These are phyloP conservation scores for Xestoiulus laeticollis DNA, from an alignment of 2,888 invertebrate species.

Conservation along the genomic window DNA sequence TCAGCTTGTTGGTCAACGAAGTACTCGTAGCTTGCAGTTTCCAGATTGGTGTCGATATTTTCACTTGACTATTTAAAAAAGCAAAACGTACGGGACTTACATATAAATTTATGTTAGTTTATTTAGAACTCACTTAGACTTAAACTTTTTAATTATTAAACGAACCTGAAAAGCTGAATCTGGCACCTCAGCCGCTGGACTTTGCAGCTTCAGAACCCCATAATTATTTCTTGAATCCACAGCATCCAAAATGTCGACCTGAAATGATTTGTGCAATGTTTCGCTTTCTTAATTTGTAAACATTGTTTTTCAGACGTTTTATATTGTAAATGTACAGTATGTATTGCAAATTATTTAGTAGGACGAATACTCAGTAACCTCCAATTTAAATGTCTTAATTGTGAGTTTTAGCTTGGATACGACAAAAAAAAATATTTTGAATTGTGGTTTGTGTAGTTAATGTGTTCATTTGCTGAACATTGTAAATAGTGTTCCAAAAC, in stretches of 20 bases:
- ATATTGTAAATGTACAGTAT: no score
- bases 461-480: no score
- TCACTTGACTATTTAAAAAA: constrained; percentile 40
- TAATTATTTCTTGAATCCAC: constrained; percentile 58
- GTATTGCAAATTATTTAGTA: no score
- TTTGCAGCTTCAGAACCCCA: constrained; percentile 59
- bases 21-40: constrained; percentile 61
- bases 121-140: not conserved
- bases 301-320: no score
- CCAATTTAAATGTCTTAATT: no score
- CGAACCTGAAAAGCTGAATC: constrained; percentile 50
- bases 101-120: not conserved
- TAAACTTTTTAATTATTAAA: not conserved
- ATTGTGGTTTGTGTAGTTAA: no score
- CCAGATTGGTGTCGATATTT: constrained; percentile 79
- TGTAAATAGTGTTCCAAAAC: no score
- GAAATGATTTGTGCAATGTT: not conserved
- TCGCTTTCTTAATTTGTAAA: no score
- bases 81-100: not conserved
- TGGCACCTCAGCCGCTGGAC: constrained; percentile 57
- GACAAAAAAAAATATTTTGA: no score
- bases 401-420: no score
- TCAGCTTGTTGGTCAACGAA: not conserved
- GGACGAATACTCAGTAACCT: no score
- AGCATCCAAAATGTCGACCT: constrained; percentile 61